Evolutionary conservation across 2,113 vertebrate species (phyloP).

Genomic region (Notiomystis cincta): DNA sequence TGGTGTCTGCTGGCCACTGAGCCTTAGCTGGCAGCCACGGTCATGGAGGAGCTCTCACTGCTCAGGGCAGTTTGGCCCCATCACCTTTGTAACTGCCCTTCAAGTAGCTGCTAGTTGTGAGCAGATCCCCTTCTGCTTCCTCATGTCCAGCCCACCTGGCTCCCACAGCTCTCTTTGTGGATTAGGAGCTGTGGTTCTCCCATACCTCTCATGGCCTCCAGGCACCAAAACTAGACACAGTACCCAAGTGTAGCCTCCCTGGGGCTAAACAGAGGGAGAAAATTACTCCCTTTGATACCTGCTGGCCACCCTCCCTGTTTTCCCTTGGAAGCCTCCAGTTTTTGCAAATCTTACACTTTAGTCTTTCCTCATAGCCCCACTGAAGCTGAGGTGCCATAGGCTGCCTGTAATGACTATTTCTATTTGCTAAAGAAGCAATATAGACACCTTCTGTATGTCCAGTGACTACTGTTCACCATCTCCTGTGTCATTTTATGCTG

Average conservation of each 20-base stretch:
- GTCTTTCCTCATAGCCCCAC: background rate
- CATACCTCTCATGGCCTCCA: background rate
- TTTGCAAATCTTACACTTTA: background rate
- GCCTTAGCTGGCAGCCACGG: background rate
- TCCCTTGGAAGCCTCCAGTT: background rate
- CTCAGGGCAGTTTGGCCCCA: background rate
- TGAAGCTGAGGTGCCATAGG: background rate
- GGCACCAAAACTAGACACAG: background rate
- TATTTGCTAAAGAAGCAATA: background rate
- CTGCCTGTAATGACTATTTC: background rate
- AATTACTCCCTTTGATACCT: background rate
- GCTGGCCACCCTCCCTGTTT: background rate
- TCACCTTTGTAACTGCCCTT: background rate
- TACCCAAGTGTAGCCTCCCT: background rate
- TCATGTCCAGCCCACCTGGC: background rate
- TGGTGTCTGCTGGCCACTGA: background rate
- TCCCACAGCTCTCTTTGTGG: background rate
- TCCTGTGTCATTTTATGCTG: background rate
- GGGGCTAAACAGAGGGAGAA: background rate
- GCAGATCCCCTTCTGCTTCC: background rate
- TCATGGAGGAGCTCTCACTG: background rate
- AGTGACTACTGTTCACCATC: background rate
- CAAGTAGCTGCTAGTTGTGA: background rate
- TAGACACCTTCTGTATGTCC: background rate
- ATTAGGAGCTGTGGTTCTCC: background rate